Evolutionary conservation across 2,113 vertebrate genomes (phyloP).

Genomic region (Meles meles): DNA sequence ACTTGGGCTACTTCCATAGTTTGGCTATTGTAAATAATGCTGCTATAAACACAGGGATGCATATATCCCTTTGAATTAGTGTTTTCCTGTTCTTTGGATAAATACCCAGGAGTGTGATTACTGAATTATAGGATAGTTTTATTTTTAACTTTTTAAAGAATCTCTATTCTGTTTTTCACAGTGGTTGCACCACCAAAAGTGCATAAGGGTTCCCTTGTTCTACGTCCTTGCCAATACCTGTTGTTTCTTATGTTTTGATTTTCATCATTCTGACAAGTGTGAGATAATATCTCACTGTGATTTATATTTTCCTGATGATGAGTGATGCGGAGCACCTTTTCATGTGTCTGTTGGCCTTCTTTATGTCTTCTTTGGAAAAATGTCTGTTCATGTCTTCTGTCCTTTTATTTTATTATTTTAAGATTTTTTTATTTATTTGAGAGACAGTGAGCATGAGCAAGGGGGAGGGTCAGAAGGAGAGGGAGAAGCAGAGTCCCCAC

Average conservation of each 20-base stretch:
- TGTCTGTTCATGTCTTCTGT: background rate
- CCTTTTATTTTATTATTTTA: background rate
- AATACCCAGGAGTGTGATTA: background rate
- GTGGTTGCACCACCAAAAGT: background rate
- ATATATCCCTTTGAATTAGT: background rate
- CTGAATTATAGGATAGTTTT: background rate
- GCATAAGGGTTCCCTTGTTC: background rate
- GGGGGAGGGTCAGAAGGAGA: background rate
- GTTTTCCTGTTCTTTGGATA: background rate
- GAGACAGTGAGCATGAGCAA: background rate
- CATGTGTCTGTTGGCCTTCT: background rate
- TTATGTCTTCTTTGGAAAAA: background rate
- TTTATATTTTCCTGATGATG: background rate
- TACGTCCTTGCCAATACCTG: background rate
- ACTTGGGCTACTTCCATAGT: background rate
- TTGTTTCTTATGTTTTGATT: background rate
- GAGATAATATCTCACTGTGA: background rate
- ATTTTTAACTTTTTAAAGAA: background rate
- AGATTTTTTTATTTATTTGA: background rate
- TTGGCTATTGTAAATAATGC: background rate
- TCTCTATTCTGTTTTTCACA: background rate
- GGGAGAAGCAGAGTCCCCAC: background rate
- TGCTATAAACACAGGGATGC: background rate
- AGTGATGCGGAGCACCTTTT: background rate
- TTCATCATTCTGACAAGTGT: background rate